Evolutionary conservation across 23 tunicate species (phyloP).

Genomic region (Diplosoma virens): DNA sequence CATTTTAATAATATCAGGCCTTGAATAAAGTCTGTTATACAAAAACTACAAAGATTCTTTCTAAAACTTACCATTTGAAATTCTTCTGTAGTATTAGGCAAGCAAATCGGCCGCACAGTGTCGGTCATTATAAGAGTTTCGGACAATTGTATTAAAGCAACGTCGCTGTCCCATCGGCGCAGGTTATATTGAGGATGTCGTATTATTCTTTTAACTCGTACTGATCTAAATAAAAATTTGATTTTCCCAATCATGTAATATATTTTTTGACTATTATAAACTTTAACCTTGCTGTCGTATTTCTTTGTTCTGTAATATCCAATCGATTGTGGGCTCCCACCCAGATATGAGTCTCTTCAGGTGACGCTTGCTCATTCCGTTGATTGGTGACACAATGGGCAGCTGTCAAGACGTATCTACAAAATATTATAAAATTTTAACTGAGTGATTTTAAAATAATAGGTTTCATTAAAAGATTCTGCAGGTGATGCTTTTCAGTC

Average conservation of each 20-base stretch:
- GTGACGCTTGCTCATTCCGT: slow-evolving; percentile 4
- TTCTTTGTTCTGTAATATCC: not conserved
- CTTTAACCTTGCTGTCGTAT: slow-evolving; percentile 3
- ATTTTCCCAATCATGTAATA: not conserved
- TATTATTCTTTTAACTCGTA: not conserved
- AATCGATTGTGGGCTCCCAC: slow-evolving; percentile 62
- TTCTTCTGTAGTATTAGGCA: slow-evolving; percentile 26
- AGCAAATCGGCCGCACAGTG: slow-evolving; percentile 46
- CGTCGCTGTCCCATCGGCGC: slow-evolving; percentile 44
- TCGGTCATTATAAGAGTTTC: slow-evolving; percentile 47
- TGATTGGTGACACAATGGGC: slow-evolving; percentile 52
- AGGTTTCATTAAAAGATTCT: too few relatives aligned
- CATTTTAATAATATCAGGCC: too few relatives aligned
- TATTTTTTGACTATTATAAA: not conserved
- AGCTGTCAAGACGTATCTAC: slow-evolving; percentile 43
- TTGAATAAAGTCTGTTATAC: too few relatives aligned
- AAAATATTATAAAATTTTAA: not conserved
- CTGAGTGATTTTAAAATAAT: not conserved
- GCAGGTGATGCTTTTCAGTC: too few relatives aligned
- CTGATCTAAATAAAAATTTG: not conserved
- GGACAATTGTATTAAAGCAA: slow-evolving; percentile 45
- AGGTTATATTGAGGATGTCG: slow-evolving; percentile 36
- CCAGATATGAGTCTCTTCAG: slow-evolving; percentile 63
- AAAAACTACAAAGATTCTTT: not conserved
- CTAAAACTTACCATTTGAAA: slow-evolving; percentile 33